phyloP scores from a whole-genome alignment of 2,113 vertebrate genomes.

The mouse (Mus musculus) region DNA sequence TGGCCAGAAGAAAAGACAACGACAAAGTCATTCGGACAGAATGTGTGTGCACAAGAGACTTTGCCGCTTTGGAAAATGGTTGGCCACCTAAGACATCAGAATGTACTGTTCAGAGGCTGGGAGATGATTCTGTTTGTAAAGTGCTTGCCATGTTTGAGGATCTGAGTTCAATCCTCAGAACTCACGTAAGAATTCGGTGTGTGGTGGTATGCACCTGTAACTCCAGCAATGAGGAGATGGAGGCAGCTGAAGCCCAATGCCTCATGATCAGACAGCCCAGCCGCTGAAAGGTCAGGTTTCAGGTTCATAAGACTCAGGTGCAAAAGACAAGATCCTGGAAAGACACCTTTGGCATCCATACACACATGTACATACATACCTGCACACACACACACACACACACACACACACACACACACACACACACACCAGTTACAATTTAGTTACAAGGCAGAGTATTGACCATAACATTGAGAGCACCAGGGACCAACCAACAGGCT shows the following conservation, averaged over 20 bases:
- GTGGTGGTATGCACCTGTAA: fast-evolving
- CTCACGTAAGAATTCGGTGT: neutral
- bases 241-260: neutral
- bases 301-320: too few species aligned
- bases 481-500: neutral
- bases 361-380: neutral
- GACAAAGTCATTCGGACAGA: neutral
- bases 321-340: neutral
- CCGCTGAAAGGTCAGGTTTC: neutral
- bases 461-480: neutral
- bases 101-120: neutral
- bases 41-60: fast-evolving
- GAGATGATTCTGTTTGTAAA: neutral
- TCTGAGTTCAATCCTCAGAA: neutral
- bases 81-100: neutral
- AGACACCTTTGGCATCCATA: neutral
- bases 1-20: neutral
- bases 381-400: neutral
- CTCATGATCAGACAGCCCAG: neutral
- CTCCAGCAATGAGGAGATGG: neutral
- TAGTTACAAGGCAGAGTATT: neutral
- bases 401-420: neutral
- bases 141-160: neutral
- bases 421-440: neutral
- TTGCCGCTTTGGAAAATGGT: neutral